phyloP scores from a whole-genome alignment of 2,888 invertebrate species.

The Pomacea canaliculata region DNA sequence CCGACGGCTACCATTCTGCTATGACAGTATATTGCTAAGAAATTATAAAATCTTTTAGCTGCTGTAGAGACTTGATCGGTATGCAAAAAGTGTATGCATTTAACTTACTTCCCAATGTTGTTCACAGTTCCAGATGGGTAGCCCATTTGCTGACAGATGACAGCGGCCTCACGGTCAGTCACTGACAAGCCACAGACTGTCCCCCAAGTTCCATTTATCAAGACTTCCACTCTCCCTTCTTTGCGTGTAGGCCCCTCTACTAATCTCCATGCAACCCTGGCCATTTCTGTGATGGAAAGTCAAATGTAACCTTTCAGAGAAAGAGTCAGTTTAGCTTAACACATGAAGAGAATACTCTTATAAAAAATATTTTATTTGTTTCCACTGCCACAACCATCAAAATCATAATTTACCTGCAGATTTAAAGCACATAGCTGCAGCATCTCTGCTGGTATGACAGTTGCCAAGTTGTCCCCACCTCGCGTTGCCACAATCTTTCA shows the following conservation, averaged over 20 bases:
- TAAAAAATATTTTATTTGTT: too few relatives aligned
- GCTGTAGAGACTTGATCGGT: too few relatives aligned
- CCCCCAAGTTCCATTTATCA: slow-evolving; percentile 81
- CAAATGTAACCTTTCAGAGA: neutral
- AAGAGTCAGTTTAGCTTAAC: neutral
- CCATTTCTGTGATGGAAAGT: slow-evolving; percentile 8
- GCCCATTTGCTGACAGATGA: slow-evolving; percentile 52
- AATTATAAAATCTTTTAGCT: too few relatives aligned
- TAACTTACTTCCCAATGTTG: neutral
- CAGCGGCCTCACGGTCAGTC: slow-evolving; percentile 45
- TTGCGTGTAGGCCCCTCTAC: neutral
- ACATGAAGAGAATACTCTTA: neutral
- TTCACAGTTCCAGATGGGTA: slow-evolving; percentile 43
- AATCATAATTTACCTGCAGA: slow-evolving; percentile 35
- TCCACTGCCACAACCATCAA: too few relatives aligned
- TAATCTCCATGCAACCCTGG: slow-evolving; percentile 16
- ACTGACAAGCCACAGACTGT: slow-evolving; percentile 77
- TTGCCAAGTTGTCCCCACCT: slow-evolving; percentile 39
- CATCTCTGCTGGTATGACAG: slow-evolving; percentile 40
- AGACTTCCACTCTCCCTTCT: slow-evolving; percentile 79
- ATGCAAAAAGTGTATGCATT: too few relatives aligned
- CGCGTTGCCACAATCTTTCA: slow-evolving; percentile 41
- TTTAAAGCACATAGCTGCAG: slow-evolving; percentile 49
- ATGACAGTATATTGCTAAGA: too few relatives aligned
- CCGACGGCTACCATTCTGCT: too few relatives aligned